Conservation (phyloP, 1,140 invertebrate species). For the Bombus affinis region DNA sequence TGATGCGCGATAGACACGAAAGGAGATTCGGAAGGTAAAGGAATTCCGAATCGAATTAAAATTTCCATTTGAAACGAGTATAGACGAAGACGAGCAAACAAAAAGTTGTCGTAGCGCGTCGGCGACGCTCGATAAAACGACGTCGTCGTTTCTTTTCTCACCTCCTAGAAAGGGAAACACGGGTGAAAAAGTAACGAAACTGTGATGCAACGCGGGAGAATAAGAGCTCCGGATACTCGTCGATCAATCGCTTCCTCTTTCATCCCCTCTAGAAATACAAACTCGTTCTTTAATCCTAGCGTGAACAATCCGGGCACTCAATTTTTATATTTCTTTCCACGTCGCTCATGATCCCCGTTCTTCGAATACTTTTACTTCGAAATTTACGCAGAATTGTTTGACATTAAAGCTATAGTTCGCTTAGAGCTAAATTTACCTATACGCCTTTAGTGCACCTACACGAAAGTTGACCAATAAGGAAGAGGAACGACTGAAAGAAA, state of each 20-base stretch:
- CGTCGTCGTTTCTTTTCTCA: neutral
- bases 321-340: too few species aligned
- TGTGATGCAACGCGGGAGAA: neutral
- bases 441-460: too few species aligned
- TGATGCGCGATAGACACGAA: too few species aligned
- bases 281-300: neutral
- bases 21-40: neutral
- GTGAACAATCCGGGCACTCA: neutral
- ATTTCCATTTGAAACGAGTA: conserved; percentile 10
- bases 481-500: too few species aligned
- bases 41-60: conserved; percentile 5
- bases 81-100: neutral
- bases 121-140: neutral
- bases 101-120: neutral
- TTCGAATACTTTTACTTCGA: too few species aligned
- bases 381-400: too few species aligned
- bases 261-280: neutral
- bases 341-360: too few species aligned
- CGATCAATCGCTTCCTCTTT: conserved; percentile 14
- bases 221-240: neutral
- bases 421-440: too few species aligned
- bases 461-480: too few species aligned
- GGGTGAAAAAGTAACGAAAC: neutral
- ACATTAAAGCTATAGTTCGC: too few species aligned
- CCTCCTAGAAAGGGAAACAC: neutral